A percentile compares a stretch with the other conserved stretches of the same genome.
Conservation (phyloP, 2,888 invertebrate species). For the Tyria jacobaeae region DNA sequence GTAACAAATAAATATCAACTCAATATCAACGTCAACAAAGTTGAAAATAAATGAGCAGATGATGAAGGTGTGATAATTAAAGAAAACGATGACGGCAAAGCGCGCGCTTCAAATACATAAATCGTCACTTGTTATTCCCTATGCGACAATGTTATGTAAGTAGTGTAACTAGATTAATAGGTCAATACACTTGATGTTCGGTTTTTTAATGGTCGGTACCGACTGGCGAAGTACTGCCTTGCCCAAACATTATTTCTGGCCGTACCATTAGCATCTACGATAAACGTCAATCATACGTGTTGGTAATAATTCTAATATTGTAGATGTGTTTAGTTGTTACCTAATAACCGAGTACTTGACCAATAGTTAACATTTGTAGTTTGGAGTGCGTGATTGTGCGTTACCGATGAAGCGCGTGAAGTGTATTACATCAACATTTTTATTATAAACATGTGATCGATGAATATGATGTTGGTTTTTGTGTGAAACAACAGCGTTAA, state of each 20-base stretch:
- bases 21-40: slow-evolving; percentile 26
- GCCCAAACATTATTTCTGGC: slow-evolving; percentile 36
- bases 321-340: slow-evolving; percentile 38
- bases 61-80: slow-evolving; percentile 59
- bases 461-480: slow-evolving; percentile 15
- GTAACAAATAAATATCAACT: slow-evolving; percentile 34
- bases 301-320: slow-evolving; percentile 41
- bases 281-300: slow-evolving; percentile 51
- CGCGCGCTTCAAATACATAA: slow-evolving; percentile 65
- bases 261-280: slow-evolving; percentile 25
- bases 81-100: slow-evolving; percentile 61
- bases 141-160: slow-evolving; percentile 67
- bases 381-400: slow-evolving; percentile 28
- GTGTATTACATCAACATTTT: slow-evolving; percentile 29
- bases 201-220: slow-evolving; percentile 35
- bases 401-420: slow-evolving; percentile 20
- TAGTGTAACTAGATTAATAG: slow-evolving; percentile 70
- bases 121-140: slow-evolving; percentile 65
- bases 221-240: slow-evolving; percentile 33
- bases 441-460: slow-evolving; percentile 20
- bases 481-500: slow-evolving; percentile 19
- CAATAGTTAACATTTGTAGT: slow-evolving; percentile 47
- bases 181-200: slow-evolving; percentile 65
- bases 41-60: slow-evolving; percentile 26
- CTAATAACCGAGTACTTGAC: slow-evolving; percentile 39